Evolutionary conservation across 2,888 invertebrate genomes (phyloP).

Genomic region (Ypsolopha sequella): DNA sequence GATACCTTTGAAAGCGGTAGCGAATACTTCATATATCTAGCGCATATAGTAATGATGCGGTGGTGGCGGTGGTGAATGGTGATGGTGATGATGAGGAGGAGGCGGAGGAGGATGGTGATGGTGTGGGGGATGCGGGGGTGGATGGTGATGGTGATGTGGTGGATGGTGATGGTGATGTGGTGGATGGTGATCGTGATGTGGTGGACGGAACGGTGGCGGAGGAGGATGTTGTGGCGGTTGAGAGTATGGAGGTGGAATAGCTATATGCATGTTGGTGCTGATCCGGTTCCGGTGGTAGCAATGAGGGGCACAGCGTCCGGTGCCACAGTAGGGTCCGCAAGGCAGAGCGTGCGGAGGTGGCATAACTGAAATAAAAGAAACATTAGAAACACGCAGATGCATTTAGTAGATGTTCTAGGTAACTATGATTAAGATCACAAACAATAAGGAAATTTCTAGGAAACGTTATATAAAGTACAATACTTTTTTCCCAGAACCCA

Average conservation of each 20-base stretch:
- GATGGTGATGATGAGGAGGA: conserved; percentile 12
- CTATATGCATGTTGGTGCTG: conserved; percentile 3
- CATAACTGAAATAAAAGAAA: conserved; percentile 31
- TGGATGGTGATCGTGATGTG: conserved; percentile 10
- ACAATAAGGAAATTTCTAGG: too few species aligned
- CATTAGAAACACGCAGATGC: too few species aligned
- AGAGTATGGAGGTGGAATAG: not conserved
- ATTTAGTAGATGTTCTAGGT: too few species aligned
- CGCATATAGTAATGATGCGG: not conserved
- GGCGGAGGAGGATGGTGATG: conserved; percentile 9
- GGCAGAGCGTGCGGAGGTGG: conserved; percentile 38
- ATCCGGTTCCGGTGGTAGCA: conserved; percentile 25
- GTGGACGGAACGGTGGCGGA: conserved; percentile 6
- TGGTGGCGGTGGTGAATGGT: conserved; percentile 14
- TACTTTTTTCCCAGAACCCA: too few species aligned
- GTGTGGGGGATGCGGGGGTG: conserved; percentile 8
- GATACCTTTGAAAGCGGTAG: too few species aligned
- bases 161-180: conserved; percentile 11
- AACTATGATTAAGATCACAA: too few species aligned
- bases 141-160: conserved; percentile 10
- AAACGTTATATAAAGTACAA: too few species aligned
- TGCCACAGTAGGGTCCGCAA: conserved; percentile 43
- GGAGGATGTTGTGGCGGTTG: not conserved
- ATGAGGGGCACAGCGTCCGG: conserved; percentile 33
- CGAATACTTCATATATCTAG: too few species aligned